Conservation (phyloP, 1,140 invertebrate species). For the Doryteuthis pealeii region DNA sequence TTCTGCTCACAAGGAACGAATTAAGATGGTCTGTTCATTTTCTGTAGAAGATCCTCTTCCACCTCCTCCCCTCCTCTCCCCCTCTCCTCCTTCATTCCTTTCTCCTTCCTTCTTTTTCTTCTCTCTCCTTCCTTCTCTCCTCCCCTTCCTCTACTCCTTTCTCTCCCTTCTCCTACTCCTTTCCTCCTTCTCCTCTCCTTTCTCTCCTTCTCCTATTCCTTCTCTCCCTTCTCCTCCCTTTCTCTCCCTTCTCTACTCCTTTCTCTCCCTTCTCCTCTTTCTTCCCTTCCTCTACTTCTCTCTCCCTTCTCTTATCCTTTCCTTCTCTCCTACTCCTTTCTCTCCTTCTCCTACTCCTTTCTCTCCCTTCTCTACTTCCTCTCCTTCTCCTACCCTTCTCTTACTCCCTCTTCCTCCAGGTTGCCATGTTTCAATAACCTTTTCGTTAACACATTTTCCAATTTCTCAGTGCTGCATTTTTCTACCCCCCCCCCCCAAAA, state of each 20-base stretch:
- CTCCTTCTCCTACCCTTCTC: not conserved
- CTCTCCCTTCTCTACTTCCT: not conserved
- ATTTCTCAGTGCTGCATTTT: too few species aligned
- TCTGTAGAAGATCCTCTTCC: too few species aligned
- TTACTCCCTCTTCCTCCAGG: too few species aligned
- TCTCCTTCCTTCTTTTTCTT: not conserved
- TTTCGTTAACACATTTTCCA: too few species aligned
- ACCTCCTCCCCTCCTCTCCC: not conserved
- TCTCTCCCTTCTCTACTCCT: not conserved
- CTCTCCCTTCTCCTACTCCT: not conserved
- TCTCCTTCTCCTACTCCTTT: not conserved
- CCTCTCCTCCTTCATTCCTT: not conserved
- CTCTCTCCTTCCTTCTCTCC: not conserved
- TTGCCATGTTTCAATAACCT: too few species aligned
- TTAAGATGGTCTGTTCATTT: too few species aligned
- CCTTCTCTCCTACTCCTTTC: not conserved
- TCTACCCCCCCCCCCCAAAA: too few species aligned
- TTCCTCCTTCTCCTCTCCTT: not conserved
- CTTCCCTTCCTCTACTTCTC: too few species aligned
- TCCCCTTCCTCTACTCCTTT: not conserved
- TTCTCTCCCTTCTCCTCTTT: too few species aligned
- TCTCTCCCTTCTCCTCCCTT: not conserved
- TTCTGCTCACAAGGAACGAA: too few species aligned
- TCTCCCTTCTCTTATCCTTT: not conserved
- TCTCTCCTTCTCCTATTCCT: not conserved